Base-by-base conservation (phyloP, 2,888 invertebrate genomes). In the Parnassius glacialis region DNA sequence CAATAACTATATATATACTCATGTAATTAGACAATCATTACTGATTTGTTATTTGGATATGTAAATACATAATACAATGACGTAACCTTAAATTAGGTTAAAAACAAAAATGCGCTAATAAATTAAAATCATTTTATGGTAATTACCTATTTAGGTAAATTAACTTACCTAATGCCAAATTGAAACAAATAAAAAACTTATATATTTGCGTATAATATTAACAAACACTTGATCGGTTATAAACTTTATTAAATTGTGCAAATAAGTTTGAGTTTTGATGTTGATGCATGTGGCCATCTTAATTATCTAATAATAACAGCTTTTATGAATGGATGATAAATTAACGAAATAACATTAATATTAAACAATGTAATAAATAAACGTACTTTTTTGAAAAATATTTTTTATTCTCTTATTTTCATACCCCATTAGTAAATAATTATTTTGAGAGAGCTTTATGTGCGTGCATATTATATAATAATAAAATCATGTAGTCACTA, bases 361-460 rank as follows among this genome's bases (percentile, higher is more conserved):
- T 20, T 20, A 2, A 20, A 20, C 20, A 20, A 20, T 5, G 34
- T 34, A 7, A 54, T 61, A 62, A 62, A 55, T 55, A 62, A 59
- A 55, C 10, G 10, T 47, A n/a, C 55, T 56, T 34, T n/a, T n/a
- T 52, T 51, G 47, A 52, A 51, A 44, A 52, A 13, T 20, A 44
- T 48, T 25, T 52, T 58, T 52, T 58, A 58, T 45, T 52, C 12
- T 41, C 42, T 50, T 3, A 48, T 9, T 50, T 50, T 42, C 16
- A 47, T 16, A 56, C n/a, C 11, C 45, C 5, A n/a, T 48, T 34
- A n/a, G 43, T 50, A n/a, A 16, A 48, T 53, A 57, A 57, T 16
- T 11, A 25, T 62, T 12, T 53, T 45, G 25, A 56, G 58, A 62
- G 62, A 62, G 62, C 62, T 57, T 54, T 54, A 54, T 54, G 50